Percentiles rank a stretch among this genome's conserved stretches.
These are phyloP conservation scores for Elephantulus edwardii DNA, from an alignment of 2,113 vertebrate species.

Conservation along the genomic window DNA sequence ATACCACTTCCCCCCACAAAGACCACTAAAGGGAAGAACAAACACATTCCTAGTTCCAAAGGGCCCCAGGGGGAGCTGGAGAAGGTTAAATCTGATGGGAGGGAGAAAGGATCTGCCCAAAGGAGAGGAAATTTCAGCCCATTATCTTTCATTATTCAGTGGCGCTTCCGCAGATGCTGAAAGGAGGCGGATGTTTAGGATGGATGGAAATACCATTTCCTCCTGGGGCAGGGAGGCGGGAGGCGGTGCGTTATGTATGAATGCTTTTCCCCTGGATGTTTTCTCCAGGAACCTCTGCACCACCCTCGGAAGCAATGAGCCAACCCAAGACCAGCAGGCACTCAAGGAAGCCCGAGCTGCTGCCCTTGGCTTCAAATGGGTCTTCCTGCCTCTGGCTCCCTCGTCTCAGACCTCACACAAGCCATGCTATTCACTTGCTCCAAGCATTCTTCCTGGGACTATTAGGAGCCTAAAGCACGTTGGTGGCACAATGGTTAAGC, in stretches of 20 bases:
- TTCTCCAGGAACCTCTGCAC: background rate
- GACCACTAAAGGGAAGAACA: background rate
- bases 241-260: background rate
- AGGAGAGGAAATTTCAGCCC: constrained; percentile 64
- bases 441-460: background rate
- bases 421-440: background rate
- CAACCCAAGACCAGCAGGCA: background rate
- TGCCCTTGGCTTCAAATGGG: background rate
- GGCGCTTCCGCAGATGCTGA: constrained; percentile 45
- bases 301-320: constrained; percentile 8
- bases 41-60: background rate
- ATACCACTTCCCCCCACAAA: background rate
- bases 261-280: constrained; percentile 16
- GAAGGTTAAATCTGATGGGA: background rate
- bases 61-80: background rate
- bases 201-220: constrained; percentile 63
- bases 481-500: background rate
- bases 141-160: constrained; percentile 60
- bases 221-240: constrained; percentile 26
- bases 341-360: background rate
- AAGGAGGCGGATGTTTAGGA: constrained; percentile 47
- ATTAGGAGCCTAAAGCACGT: background rate
- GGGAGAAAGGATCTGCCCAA: constrained; percentile 2
- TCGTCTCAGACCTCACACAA: background rate
- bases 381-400: background rate